Base-by-base conservation (phyloP, 2,797 vertebrate genomes). In the Naso thynnoides region DNA sequence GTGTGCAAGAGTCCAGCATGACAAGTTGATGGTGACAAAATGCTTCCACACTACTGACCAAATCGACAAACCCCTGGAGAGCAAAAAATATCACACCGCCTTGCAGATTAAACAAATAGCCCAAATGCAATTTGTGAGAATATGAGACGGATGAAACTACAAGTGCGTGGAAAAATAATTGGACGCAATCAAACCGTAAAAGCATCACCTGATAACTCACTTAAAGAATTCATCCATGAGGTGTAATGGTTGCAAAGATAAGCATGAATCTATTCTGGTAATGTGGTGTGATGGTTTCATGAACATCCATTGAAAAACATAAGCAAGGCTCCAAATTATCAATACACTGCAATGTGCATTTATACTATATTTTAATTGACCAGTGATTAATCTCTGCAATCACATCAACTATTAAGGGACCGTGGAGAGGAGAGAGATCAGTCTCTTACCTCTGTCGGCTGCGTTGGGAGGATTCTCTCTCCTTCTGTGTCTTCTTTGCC, bases 401-500 rank as follows among this genome's bases (percentile, higher is more conserved):
- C 61, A 73, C 66, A 85, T 57, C 53, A 69, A 71, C 50, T 56
- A 79, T 67, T 27, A 70, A 90, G 33, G 52, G 9, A 21, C 36
- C 63, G 70, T 45, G 0, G 2, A 60, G 49, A 64, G 53, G 19
- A 77, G 54, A 53, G 23, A 48, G 64, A 79, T 70, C 48, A 10
- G 71, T 73, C 41, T 81, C 91, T 91, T 92, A 94, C 93, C 93
- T 91, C 84, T 78, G 73, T 89, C 59, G 69, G 69, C 70, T 75
- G 81, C 52, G 69, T 33, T 63, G 83, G 85, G 75, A 87, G 85
- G 73, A 67, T 87, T 85, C 62, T 73, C 78, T 88, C 86, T 82
- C 81, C 78, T 82, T 71, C 80, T 70, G 76, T 71, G 67, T 83
- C 72, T 70, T 76, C 86, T 84, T 24, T 33, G 53, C 83, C 56